Evolutionary conservation across 2,888 invertebrate genomes (phyloP), one percentile per base, ranked within the genome.

Genomic region (Sericinus montela): DNA sequence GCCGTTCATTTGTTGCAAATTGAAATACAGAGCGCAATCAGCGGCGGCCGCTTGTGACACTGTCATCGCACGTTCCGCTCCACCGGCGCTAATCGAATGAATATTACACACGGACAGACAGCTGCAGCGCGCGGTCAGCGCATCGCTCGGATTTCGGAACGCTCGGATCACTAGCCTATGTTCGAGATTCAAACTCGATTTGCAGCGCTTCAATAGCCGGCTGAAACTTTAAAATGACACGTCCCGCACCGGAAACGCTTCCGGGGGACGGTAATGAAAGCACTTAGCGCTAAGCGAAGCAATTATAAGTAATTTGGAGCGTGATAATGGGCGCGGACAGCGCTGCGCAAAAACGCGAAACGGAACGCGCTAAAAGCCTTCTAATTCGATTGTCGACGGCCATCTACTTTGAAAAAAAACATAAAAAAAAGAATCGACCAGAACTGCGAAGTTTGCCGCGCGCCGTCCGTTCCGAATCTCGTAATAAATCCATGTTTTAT

Each of bases 271-370:
- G 68, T 85, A 85, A 88, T 85, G 85, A 87, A 86, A 88, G 88
- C 88, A 87, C 88, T 88, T 86, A 85, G 73, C 82, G 76, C 74
- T 86, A 86, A 88, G 82, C 85, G 88, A 87, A 85, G 83, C 86
- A 87, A 88, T 88, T 87, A 88, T 85, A 85, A 87, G 83, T 85
- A 83, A 85, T 88, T 88, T 84, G 78, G 77, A 74, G 69, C 71
- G 76, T 11, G 32, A 11, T 88, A 87, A 88, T 86, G 83, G 84
- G 76, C 76, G 80, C 79, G 85, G 88, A 86, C 87, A 80, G 81
- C 80, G 78, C 76, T 67, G 85, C 80, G 85, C 85, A 86, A 88
- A 88, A 89, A 89, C 90, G 80, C 78, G 82, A 74, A 69, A 77
- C 83, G 80, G 80, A 74, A 71, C 76, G 80, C 80, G 84, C 83